These are phyloP conservation scores for Andrena cerasifolii DNA, from an alignment of 1,140 invertebrate genomes.

Conservation along the genomic window DNA sequence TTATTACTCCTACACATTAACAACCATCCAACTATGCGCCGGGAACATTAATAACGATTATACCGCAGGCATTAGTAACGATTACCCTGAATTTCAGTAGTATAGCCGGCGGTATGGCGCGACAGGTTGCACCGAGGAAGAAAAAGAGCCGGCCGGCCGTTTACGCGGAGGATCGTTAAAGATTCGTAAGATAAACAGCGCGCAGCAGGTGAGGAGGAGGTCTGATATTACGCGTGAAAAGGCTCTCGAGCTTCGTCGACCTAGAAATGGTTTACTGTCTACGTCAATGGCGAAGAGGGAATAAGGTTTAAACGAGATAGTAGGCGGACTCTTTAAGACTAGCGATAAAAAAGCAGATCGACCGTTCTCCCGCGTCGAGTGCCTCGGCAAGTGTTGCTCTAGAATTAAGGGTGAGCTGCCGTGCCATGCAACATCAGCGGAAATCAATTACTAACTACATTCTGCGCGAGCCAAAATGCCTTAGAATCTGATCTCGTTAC, in stretches of 20 bases:
- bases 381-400: slow-evolving; percentile 28
- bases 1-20: too few relatives aligned
- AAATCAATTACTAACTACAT: too few relatives aligned
- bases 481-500: too few relatives aligned
- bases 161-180: not conserved
- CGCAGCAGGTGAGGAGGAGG: not conserved
- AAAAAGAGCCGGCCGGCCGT: not conserved
- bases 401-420: slow-evolving; percentile 36
- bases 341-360: slow-evolving; percentile 38
- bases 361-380: not conserved
- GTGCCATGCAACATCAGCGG: not conserved
- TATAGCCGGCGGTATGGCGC: slow-evolving; percentile 9
- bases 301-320: slow-evolving; percentile 28
- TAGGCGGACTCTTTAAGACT: slow-evolving; percentile 8
- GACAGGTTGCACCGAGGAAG: not conserved
- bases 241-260: slow-evolving; percentile 13
- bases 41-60: too few relatives aligned
- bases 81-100: slow-evolving; percentile 6
- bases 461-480: too few relatives aligned
- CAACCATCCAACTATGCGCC: too few relatives aligned
- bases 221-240: slow-evolving; percentile 30
- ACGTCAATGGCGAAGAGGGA: slow-evolving; percentile 19
- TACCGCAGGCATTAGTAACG: too few relatives aligned
- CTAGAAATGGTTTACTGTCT: slow-evolving; percentile 24
- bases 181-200: slow-evolving; percentile 15